Evolutionary conservation across 2,888 invertebrate species (phyloP).

Genomic region (Mycalesis mineus): DNA sequence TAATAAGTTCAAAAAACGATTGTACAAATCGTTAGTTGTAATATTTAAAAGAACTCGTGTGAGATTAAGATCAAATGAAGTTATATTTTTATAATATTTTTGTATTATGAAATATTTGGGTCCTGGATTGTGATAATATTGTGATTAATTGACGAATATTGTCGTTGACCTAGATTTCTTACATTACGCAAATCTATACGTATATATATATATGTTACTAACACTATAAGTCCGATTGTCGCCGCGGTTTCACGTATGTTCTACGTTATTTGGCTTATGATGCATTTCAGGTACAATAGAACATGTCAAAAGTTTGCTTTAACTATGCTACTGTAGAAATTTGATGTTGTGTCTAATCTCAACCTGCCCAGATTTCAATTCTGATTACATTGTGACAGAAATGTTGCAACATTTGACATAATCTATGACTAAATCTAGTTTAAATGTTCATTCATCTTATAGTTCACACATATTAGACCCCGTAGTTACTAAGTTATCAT

Average conservation of each 20-base stretch:
- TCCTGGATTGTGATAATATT: conserved; percentile 32
- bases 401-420: conserved; percentile 46
- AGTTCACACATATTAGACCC: conserved; percentile 49
- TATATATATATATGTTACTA: conserved; percentile 14
- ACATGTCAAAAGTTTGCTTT: conserved; percentile 47
- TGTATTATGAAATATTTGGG: background rate
- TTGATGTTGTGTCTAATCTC: background rate
- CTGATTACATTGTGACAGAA: background rate
- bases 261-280: conserved; percentile 55
- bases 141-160: conserved; percentile 67
- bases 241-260: conserved; percentile 55
- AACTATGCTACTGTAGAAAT: background rate
- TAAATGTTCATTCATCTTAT: conserved; percentile 41
- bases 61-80: background rate
- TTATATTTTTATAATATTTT: background rate
- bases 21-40: too few relatives aligned
- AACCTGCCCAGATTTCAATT: background rate
- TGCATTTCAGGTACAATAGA: conserved; percentile 64
- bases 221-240: conserved; percentile 30
- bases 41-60: background rate
- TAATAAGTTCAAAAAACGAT: too few relatives aligned
- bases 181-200: background rate
- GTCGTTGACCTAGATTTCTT: conserved; percentile 54
- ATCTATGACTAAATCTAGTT: conserved; percentile 53
- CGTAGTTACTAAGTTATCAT: conserved; percentile 55